phyloP scores from a whole-genome alignment of 2,113 vertebrate species.

The Plestiodon gilberti region DNA sequence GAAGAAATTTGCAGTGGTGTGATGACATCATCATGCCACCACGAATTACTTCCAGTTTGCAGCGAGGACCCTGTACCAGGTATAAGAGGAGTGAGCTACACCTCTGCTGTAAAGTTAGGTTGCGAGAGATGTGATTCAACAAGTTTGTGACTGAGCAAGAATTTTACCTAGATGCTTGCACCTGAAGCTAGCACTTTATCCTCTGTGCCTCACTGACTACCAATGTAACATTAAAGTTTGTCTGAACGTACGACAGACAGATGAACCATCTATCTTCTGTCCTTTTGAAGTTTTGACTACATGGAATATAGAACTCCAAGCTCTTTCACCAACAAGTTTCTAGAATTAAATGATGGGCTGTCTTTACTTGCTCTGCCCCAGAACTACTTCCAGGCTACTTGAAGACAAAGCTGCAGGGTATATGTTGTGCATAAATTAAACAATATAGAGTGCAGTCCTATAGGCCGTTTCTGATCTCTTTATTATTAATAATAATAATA shows the following conservation, averaged over 20 bases:
- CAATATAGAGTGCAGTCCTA: too few relatives aligned
- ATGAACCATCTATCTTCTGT: neutral
- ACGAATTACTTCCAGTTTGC: too few relatives aligned
- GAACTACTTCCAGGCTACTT: neutral
- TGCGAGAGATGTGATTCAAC: neutral
- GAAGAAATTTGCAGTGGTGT: too few relatives aligned
- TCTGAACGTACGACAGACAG: neutral
- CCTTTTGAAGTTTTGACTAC: neutral
- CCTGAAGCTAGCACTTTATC: neutral
- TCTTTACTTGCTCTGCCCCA: neutral
- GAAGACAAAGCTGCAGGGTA: neutral
- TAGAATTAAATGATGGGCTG: neutral
- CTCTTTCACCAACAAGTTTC: neutral
- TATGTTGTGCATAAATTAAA: neutral
- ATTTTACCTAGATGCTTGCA: neutral
- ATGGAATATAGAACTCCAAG: neutral
- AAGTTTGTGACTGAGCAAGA: neutral
- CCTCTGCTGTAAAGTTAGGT: too few relatives aligned
- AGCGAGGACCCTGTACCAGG: too few relatives aligned
- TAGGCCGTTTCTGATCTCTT: too few relatives aligned
- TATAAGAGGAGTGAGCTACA: too few relatives aligned
- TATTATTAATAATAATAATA: fast-evolving
- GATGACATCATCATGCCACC: too few relatives aligned
- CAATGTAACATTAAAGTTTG: neutral
- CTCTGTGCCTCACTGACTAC: neutral